Base-by-base conservation (phyloP, 2,113 vertebrate species). In the Xiphophorus couchianus region DNA sequence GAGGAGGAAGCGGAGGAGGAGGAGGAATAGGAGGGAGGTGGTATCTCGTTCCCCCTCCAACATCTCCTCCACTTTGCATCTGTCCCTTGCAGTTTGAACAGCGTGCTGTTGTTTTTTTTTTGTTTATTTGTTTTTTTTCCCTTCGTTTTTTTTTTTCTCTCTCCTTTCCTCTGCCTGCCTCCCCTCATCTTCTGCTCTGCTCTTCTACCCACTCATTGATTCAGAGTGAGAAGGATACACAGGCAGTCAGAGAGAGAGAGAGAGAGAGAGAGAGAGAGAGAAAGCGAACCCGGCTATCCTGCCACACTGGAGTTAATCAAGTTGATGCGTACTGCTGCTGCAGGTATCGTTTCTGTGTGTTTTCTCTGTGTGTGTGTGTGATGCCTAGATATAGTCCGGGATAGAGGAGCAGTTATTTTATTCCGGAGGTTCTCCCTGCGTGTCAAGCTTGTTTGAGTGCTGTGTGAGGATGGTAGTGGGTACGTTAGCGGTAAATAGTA, bases 21-120 rank as follows among this genome's bases (percentile, higher is more conserved):
- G 62, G 82, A 82, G 71, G 84, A 88, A 87, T 71, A 78, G 86
- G 84, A 89, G 96, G 97, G 96, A 96, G 97, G 97, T 97, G 97
- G 97, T 96, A 97, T 97, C 96, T 97, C 96, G 94, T 97, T 97
- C 97, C 97, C 97, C 97, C 96, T 97, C 96, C 95, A 98, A 97
- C 97, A 98, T 98, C 98, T 96, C 97, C 97, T 97, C 97, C 97
- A 98, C 97, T 98, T 95, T 97, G 98, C 98, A 98, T 98, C 98
- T 99, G 98, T 98, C 96, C 97, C 95, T 97, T 96, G 95, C 95
- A 96, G 97, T 97, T 97, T 97, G 96, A 97, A 96, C 97, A 93
- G 89, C 79, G 96, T 96, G 95, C 51, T 58, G 94, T 84, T 87
- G 81, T 73, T 87, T 89, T 81, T 95, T 77, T 85, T 83, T 86